Base-by-base conservation (phyloP, 2,888 invertebrate genomes). In the Tridacna gigas region DNA sequence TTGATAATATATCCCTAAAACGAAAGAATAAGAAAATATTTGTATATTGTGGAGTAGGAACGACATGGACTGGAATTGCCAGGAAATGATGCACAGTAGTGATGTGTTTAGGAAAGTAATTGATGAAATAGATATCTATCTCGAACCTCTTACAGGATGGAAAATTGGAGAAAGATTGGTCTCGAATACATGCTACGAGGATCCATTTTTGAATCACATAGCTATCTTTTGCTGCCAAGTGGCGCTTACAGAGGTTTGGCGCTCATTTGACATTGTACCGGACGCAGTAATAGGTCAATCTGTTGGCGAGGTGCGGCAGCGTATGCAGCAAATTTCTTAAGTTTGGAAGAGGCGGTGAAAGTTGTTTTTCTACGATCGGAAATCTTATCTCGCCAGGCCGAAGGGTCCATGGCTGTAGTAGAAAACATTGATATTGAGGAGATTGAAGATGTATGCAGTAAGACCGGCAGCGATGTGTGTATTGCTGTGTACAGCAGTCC, bases 251-350 rank as follows among this genome's bases (percentile, higher is more conserved):
- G 69, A 71, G 18, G 51, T 91, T 15, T 89, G 89, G 89, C 74
- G 74, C 51, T 77, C 80, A 22, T 88, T 73, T 26, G 91, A 91
- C 7, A 73, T 92, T 28, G 13, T 37, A 25, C 88, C 91, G 0
- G 83, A 82, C 69, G 77, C 67, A 37, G 85, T 91, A 12, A 74
- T 92, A 22, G 92, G 92, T 22, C 91, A 91, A 69, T 91, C 91
- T 4, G 87, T 91, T 12, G 92, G 92, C 13, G 92, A 92, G 56
- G 91, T 0, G 90, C 91, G n/a, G 92, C 92, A 3, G 87, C 90
- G 4, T 86, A 88, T 74, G 84, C 78, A 51, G 82, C 89, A n/a
- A 89, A 90, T 13, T 78, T 79, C 25, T 73, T 91, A 18, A 65
- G 83, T 20, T 78, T 91, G 37, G 78, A 84, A 37, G 86, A 85